Conservation (phyloP, 2,888 invertebrate genomes). For the Meteorus colon region DNA sequence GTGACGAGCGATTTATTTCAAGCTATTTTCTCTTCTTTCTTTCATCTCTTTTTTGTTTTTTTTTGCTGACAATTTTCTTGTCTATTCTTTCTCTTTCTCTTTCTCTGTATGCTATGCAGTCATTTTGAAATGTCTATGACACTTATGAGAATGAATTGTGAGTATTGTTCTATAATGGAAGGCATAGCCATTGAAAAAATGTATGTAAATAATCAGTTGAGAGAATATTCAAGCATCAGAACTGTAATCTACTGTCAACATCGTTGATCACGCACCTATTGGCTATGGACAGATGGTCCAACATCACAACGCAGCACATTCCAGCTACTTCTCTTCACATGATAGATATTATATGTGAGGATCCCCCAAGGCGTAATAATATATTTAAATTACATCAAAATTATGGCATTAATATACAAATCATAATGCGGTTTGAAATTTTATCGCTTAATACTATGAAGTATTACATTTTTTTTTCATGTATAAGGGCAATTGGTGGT, state of each 20-base stretch:
- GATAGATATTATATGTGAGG: neutral
- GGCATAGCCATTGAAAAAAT: neutral
- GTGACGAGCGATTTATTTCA: slow-evolving; percentile 29
- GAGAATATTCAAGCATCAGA: neutral
- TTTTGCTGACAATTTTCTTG: neutral
- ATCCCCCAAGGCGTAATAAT: no score
- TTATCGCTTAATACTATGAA: no score
- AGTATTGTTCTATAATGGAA: no score
- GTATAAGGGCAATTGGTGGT: no score
- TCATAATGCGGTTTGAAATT: no score
- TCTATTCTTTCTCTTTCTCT: neutral
- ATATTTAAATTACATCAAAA: no score
- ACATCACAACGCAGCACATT: slow-evolving; percentile 49
- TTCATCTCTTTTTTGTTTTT: neutral
- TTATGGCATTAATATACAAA: no score
- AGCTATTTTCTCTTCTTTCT: neutral
- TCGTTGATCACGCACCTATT: neutral
- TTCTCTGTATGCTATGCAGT: neutral
- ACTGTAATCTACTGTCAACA: slow-evolving; percentile 7
- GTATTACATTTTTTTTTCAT: no score
- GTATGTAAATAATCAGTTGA: neutral
- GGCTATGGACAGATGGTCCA: slow-evolving; percentile 4
- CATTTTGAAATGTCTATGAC: neutral
- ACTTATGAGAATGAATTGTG: neutral
- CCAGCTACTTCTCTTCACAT: slow-evolving; percentile 2